Evolutionary conservation across 2,888 invertebrate genomes (phyloP).

Genomic region (Molorchus minor): DNA sequence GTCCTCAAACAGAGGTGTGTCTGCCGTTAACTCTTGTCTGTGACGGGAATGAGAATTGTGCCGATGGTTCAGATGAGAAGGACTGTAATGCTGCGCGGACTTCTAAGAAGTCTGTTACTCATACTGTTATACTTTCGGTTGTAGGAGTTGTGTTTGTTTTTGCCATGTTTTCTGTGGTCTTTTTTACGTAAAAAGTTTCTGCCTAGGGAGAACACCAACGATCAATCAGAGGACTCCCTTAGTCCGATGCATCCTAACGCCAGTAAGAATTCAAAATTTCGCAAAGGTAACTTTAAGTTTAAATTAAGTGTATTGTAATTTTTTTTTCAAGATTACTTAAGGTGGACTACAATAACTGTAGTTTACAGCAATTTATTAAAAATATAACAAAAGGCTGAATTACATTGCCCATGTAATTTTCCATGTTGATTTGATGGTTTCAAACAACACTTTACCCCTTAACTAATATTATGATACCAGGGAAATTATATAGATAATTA

Average conservation of each 20-base stretch:
- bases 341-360: too few species aligned
- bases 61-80: slow-evolving; percentile 82
- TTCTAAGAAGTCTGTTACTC: slow-evolving; percentile 63
- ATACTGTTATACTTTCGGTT: slow-evolving; percentile 67
- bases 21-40: slow-evolving; percentile 75
- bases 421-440: too few species aligned
- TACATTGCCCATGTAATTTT: too few species aligned
- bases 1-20: slow-evolving; percentile 78
- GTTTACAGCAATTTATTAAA: too few species aligned
- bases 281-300: slow-evolving; percentile 49
- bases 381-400: too few species aligned
- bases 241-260: slow-evolving; percentile 65
- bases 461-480: too few species aligned
- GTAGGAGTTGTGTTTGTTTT: slow-evolving; percentile 65
- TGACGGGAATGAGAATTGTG: slow-evolving; percentile 81
- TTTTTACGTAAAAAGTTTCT: slow-evolving; percentile 47
- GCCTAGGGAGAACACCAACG: slow-evolving; percentile 61
- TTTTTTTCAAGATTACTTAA: too few species aligned
- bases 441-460: too few species aligned
- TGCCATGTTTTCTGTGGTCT: slow-evolving; percentile 48
- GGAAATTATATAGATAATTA: too few species aligned
- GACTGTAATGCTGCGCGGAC: slow-evolving; percentile 70
- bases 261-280: slow-evolving; percentile 56
- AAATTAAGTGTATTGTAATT: background rate
- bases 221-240: slow-evolving; percentile 73